These are phyloP conservation scores for Drosophila kurseongensis DNA, from an alignment of 1,140 invertebrate species.

Conservation along the genomic window DNA sequence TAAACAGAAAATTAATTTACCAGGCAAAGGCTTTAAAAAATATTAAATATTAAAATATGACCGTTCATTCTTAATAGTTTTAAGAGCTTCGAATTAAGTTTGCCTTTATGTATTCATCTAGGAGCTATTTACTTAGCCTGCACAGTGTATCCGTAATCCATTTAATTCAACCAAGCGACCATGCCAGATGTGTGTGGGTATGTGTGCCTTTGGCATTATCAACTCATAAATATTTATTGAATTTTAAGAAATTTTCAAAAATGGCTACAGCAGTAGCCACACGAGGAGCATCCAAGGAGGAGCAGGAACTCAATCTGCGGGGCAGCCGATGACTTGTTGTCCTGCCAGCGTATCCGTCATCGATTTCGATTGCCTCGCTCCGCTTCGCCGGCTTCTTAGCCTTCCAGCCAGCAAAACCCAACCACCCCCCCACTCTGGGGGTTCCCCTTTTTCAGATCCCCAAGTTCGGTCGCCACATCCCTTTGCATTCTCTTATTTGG, in stretches of 20 bases:
- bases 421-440: not conserved
- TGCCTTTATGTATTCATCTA: too few relatives aligned
- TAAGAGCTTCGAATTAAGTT: too few relatives aligned
- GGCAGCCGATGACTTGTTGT: constrained; percentile 46
- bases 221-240: constrained; percentile 84
- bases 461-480: constrained; percentile 13
- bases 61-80: too few relatives aligned
- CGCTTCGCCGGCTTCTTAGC: constrained; percentile 28
- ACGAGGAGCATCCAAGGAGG: constrained; percentile 5
- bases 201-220: constrained; percentile 68
- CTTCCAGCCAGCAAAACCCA: not conserved
- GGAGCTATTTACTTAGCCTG: not conserved
- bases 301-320: constrained; percentile 30
- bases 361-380: constrained; percentile 45
- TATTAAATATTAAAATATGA: too few relatives aligned
- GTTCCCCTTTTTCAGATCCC: not conserved
- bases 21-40: too few relatives aligned
- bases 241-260: constrained; percentile 83
- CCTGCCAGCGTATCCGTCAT: constrained; percentile 54
- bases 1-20: too few relatives aligned
- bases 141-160: constrained; percentile 69
- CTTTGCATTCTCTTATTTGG: constrained; percentile 80
- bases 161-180: constrained; percentile 77
- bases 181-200: constrained; percentile 47
- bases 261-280: constrained; percentile 30